Evolutionary conservation across 35 echinoderm and acorn worm species (phyloP).

Genomic region (Ophioderma brevispina): DNA sequence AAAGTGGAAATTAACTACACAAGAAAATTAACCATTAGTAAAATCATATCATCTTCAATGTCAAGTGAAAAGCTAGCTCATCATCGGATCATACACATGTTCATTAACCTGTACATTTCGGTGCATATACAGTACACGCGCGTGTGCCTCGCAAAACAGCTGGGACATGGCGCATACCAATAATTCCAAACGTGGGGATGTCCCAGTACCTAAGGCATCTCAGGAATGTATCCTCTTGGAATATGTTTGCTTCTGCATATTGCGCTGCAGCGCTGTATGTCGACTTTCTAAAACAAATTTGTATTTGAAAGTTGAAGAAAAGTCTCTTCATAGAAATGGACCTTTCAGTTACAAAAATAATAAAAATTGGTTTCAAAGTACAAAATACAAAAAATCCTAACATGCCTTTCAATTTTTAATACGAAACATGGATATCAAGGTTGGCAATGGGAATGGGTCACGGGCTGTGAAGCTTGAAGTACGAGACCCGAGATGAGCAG

Average conservation of each 20-base stretch:
- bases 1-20: too few species aligned
- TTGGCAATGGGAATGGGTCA: too few species aligned
- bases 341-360: not conserved
- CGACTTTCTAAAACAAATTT: not conserved
- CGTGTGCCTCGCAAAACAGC: not conserved
- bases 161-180: not conserved
- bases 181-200: constrained; percentile 8
- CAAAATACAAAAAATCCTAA: too few species aligned
- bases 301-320: not conserved
- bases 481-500: too few species aligned
- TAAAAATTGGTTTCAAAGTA: too few species aligned
- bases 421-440: too few species aligned
- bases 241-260: not conserved
- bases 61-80: too few species aligned
- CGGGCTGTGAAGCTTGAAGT: too few species aligned
- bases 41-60: too few species aligned
- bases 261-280: not conserved
- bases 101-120: not conserved
- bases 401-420: too few species aligned
- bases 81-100: not conserved
- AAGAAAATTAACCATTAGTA: too few species aligned
- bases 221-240: not conserved
- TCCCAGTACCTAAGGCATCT: not conserved
- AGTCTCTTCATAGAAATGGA: not conserved
- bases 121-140: not conserved